Base-by-base conservation (phyloP, 2,888 invertebrate species). In the Pseudanteris insignis region DNA sequence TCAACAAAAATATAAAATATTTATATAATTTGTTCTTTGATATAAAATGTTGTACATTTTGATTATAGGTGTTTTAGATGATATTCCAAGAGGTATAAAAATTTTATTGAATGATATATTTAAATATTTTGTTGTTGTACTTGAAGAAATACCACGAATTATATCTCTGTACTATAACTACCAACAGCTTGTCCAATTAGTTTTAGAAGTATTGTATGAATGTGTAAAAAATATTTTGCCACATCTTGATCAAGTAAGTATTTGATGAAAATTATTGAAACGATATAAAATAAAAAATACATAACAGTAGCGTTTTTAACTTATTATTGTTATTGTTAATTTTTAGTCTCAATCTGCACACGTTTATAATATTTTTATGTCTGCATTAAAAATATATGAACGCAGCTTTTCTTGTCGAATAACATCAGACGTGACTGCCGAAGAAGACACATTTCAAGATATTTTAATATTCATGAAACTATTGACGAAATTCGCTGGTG, bases 381-480 rank as follows among this genome's bases (percentile, higher is more conserved):
- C 85, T 2, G 84, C 88, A 1, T 86, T 92, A 50, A 87, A 89
- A 74, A 85, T 86, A 1, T 92, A 91, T 73, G 84, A 86, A 51
- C 82, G 85, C 64, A 86, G 85, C 79, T 89, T 88, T 70, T 82
- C 84, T 0, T 85, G 86, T 38, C 84, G 88, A 65, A 81, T 88
- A 32, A 86, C 85, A 0, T 79, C 81, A 12, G 88, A 88, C 59
- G 81, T 84, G 1, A 85, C 86, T 15, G 87, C 87, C 8, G 90
- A 90, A 43, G 93, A 93, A 71, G 91, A 87, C 64, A 85, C 85
- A 38, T 88, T 84, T 68, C 84, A 89, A 80, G 94, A 94, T 73
- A 86, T 94, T 65, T 84, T 89, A 43, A 83, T 92, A 2, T 83
- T 94, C 6, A 88, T 94, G 85, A 89, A 94, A 70, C 81, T 94